A percentile compares a stretch with the other conserved stretches of the same genome.
These are phyloP conservation scores for Macrochelys suwanniensis DNA, from an alignment of 2,797 vertebrate genomes.

Conservation along the genomic window DNA sequence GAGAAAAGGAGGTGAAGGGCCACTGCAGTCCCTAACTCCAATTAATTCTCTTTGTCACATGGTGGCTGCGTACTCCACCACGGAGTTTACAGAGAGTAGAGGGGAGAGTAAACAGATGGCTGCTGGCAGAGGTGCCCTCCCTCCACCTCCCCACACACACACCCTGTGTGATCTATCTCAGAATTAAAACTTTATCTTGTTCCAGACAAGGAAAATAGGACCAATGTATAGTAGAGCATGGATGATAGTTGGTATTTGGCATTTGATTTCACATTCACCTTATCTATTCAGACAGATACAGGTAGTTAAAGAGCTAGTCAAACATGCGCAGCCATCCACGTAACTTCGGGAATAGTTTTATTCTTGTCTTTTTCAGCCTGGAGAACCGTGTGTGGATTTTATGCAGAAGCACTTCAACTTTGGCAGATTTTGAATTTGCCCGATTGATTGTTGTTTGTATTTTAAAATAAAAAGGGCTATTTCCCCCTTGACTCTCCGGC, in stretches of 20 bases:
- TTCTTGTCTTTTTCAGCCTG: neutral
- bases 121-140: neutral
- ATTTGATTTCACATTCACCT: neutral
- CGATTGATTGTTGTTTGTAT: constrained; percentile 13
- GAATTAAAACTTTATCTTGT: neutral
- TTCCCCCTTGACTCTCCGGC: neutral
- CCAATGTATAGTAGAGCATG: neutral
- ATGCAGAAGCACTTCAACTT: constrained; percentile 40
- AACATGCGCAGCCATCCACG: neutral
- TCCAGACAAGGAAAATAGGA: neutral
- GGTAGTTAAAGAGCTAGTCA: neutral
- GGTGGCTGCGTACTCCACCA: neutral
- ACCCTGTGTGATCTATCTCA: constrained; percentile 4
- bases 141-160: neutral
- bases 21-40: neutral
- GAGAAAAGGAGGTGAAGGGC: neutral
- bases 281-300: constrained; percentile 10
- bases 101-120: constrained; percentile 47
- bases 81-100: neutral
- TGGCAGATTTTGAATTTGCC: neutral
- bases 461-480: constrained; percentile 25
- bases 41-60: neutral
- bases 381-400: neutral
- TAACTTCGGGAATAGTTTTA: neutral
- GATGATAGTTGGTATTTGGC: neutral